These are phyloP conservation scores for Cnemophilus loriae DNA, from an alignment of 2,113 vertebrate species.

Conservation along the genomic window DNA sequence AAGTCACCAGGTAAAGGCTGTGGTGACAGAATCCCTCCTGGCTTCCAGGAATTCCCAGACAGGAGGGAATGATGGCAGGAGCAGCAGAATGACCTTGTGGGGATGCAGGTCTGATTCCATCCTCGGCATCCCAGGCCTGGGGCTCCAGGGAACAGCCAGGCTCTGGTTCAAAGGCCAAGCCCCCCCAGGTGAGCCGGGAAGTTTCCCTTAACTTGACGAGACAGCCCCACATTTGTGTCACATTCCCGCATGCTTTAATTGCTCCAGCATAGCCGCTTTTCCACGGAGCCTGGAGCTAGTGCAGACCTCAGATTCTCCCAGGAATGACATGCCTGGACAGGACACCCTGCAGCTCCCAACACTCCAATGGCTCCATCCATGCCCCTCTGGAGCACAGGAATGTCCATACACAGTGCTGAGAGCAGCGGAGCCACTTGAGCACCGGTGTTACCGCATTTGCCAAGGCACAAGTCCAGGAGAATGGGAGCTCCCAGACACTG, in stretches of 20 bases:
- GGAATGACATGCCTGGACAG: background rate
- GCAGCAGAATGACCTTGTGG: rapidly evolving
- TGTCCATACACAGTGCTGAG: rapidly evolving
- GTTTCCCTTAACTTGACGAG: background rate
- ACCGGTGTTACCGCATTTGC: rapidly evolving
- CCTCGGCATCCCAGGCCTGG: background rate
- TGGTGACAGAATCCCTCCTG: background rate
- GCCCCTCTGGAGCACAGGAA: background rate
- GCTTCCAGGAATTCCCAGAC: background rate
- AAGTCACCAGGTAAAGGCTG: background rate
- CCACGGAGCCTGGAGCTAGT: background rate
- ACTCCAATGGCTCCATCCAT: rapidly evolving
- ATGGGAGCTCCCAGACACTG: background rate
- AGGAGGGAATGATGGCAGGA: background rate
- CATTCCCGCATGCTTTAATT: background rate
- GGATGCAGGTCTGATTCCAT: background rate
- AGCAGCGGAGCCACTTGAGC: background rate
- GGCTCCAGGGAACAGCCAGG: background rate
- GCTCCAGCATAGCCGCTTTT: rapidly evolving
- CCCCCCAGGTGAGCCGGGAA: background rate
- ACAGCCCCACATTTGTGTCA: slow-evolving; percentile 35
- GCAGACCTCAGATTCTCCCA: background rate
- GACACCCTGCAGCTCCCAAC: background rate
- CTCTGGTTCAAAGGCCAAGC: slow-evolving; percentile 19
- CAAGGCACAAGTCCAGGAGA: background rate